These are phyloP conservation scores for Phortica magna DNA, from an alignment of 2,888 invertebrate genomes.

Conservation along the genomic window DNA sequence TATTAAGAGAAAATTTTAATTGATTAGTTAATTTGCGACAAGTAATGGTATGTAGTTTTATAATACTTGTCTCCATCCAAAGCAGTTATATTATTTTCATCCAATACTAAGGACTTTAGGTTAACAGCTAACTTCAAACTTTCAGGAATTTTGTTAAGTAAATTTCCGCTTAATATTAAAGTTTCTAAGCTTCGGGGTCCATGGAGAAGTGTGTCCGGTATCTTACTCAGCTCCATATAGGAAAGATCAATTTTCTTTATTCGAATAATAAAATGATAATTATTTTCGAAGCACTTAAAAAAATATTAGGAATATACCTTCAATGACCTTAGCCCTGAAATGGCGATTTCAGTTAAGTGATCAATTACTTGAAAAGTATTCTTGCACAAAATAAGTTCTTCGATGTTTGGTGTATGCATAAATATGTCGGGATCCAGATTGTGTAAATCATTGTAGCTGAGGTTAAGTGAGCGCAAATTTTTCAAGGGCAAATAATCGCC, in stretches of 20 bases:
- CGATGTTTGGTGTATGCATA: slow-evolving; percentile 85
- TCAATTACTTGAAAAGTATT: slow-evolving; percentile 87
- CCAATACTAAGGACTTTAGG: slow-evolving; percentile 82
- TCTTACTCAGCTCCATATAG: slow-evolving; percentile 81
- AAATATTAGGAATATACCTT: slow-evolving; percentile 79
- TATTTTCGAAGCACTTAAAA: slow-evolving; percentile 17
- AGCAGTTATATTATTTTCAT: slow-evolving; percentile 84
- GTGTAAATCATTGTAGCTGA: slow-evolving; percentile 86
- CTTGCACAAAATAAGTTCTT: slow-evolving; percentile 84
- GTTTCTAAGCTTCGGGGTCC: slow-evolving; percentile 82
- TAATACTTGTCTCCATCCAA: slow-evolving; percentile 79
- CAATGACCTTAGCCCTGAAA: slow-evolving; percentile 82
- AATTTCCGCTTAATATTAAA: slow-evolving; percentile 84
- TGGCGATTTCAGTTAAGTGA: slow-evolving; percentile 82
- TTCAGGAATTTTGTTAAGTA: slow-evolving; percentile 81
- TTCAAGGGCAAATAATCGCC: slow-evolving; percentile 64
- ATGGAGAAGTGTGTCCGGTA: slow-evolving; percentile 84
- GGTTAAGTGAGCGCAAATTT: slow-evolving; percentile 74
- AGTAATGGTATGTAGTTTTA: not conserved
- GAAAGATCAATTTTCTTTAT: slow-evolving; percentile 84
- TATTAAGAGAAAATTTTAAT: slow-evolving; percentile 68
- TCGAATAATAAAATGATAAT: slow-evolving; percentile 4
- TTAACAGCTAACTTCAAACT: slow-evolving; percentile 82
- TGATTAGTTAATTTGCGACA: not conserved
- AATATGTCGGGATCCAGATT: slow-evolving; percentile 86